Conservation (phyloP, 2,113 vertebrate genomes). For the Condylura cristata region DNA sequence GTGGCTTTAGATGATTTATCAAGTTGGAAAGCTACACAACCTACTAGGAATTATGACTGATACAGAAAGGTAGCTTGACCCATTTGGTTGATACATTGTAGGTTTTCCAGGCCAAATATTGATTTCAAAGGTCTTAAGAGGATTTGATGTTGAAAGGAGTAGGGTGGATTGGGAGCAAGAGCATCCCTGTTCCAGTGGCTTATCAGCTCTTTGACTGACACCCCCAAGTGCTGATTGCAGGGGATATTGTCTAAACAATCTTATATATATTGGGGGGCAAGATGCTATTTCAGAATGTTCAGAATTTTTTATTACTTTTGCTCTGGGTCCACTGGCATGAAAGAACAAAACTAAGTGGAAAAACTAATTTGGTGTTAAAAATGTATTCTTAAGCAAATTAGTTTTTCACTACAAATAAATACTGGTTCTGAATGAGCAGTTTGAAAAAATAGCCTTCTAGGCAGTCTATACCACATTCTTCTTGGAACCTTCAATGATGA, state of each 20-base stretch:
- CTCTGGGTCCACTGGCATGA: neutral
- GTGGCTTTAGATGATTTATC: neutral
- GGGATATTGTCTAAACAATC: neutral
- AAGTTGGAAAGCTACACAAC: neutral
- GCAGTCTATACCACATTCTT: neutral
- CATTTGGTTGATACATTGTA: neutral
- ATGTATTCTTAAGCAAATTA: neutral
- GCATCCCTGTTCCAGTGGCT: neutral
- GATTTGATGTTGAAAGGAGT: neutral
- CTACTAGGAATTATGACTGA: slow-evolving; percentile 34
- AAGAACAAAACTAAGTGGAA: neutral
- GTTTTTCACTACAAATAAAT: slow-evolving; percentile 37
- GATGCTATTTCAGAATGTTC: neutral
- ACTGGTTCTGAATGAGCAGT: slow-evolving; percentile 6
- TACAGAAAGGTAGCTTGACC: neutral
- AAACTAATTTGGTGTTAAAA: slow-evolving; percentile 43
- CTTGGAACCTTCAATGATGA: neutral
- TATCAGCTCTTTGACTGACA: neutral
- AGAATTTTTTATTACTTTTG: slow-evolving; percentile 9
- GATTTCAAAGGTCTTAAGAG: slow-evolving; percentile 42
- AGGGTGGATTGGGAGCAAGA: neutral
- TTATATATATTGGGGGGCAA: neutral
- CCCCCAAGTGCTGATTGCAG: neutral
- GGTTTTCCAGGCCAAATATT: slow-evolving; percentile 24
- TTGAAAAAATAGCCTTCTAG: neutral